A percentile compares a stretch with the other conserved stretches of the same genome.
Evolutionary conservation across 2,888 invertebrate species (phyloP).

Genomic region (Drosophila meridionalis): DNA sequence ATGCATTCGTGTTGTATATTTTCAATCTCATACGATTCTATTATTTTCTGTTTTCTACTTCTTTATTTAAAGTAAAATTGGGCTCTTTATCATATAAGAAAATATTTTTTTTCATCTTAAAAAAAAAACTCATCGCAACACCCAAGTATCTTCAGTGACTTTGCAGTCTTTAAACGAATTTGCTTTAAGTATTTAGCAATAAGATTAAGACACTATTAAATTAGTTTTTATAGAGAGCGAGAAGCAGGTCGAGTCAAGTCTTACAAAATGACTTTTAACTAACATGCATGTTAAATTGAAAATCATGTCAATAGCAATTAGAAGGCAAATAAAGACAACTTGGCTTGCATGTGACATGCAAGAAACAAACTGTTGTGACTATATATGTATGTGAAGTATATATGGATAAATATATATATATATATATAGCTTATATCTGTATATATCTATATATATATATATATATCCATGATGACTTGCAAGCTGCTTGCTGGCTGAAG

Average conservation of each 20-base stretch:
- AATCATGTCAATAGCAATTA: constrained; percentile 33
- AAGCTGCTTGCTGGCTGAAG: constrained; percentile 27
- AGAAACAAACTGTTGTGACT: constrained; percentile 7
- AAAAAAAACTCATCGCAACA: too few species aligned
- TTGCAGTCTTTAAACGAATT: not conserved
- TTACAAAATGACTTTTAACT: not conserved
- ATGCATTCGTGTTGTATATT: too few species aligned
- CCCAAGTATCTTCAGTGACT: not conserved
- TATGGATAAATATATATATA: constrained; percentile 6
- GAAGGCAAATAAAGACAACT: constrained; percentile 1
- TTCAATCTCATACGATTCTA: too few species aligned
- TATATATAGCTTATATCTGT: not conserved
- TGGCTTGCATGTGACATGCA: constrained; percentile 20
- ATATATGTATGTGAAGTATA: not conserved
- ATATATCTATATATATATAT: not conserved
- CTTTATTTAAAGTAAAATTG: too few species aligned
- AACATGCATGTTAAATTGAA: constrained; percentile 15
- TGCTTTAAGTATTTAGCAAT: not conserved
- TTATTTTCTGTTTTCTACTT: too few species aligned
- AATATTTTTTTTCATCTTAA: too few species aligned
- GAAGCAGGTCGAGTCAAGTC: too few species aligned
- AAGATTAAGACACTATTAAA: not conserved
- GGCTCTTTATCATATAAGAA: too few species aligned
- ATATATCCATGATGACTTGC: constrained; percentile 19
- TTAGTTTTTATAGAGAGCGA: not conserved